phyloP scores from a whole-genome alignment of 2,113 vertebrate species.

The Psilopogon haemacephalus region DNA sequence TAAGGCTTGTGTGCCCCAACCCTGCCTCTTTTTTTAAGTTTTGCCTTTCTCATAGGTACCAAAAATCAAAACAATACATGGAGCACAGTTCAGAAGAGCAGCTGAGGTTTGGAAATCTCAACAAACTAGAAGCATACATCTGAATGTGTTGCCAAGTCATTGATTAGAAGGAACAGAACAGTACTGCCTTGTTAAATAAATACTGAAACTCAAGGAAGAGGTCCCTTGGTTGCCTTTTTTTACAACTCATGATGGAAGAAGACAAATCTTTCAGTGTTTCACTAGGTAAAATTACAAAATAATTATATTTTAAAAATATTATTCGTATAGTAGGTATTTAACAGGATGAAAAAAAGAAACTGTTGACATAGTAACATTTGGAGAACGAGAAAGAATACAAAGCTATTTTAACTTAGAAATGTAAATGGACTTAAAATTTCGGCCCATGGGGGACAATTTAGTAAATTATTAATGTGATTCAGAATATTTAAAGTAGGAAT shows the following conservation, averaged over 20 bases:
- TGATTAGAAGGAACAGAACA: neutral
- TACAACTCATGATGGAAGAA: neutral
- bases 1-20: neutral
- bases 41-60: neutral
- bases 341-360: neutral
- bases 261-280: neutral
- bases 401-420: neutral
- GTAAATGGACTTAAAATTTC: constrained; percentile 12
- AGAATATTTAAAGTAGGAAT: neutral
- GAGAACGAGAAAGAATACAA: neutral
- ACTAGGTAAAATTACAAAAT: neutral
- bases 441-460: neutral
- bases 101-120: neutral
- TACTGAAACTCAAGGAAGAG: neutral
- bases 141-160: neutral
- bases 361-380: neutral
- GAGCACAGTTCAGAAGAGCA: neutral
- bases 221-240: neutral
- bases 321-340: neutral
- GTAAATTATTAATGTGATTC: neutral
- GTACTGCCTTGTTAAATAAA: neutral
- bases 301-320: neutral
- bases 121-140: neutral
- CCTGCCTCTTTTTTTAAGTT: accelerated
- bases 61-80: neutral